Conservation (phyloP, 2,113 vertebrate genomes). For the Madoqua kirkii region DNA sequence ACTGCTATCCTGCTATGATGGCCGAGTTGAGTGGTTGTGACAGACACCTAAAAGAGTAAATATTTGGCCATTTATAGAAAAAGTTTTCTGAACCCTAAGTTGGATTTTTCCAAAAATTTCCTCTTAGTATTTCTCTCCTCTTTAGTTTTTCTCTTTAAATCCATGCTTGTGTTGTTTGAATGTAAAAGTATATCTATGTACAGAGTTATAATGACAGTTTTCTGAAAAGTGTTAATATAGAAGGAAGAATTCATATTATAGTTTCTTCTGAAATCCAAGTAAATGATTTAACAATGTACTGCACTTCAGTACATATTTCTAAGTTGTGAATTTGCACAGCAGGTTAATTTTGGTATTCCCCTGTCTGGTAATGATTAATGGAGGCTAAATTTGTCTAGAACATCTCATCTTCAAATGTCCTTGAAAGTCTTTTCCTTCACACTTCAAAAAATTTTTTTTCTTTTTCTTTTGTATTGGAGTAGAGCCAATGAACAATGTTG, state of each 20-base stretch:
- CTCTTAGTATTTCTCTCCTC: neutral
- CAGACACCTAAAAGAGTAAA: conserved; percentile 9
- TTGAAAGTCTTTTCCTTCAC: conserved; percentile 38
- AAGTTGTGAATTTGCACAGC: conserved; percentile 42
- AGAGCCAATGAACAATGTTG: neutral
- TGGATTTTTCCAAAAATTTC: neutral
- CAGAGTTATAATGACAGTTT: conserved; percentile 8
- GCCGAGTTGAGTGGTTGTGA: neutral
- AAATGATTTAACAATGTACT: conserved; percentile 53
- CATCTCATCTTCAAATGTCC: conserved; percentile 36
- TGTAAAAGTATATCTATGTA: neutral
- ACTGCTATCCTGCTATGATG: neutral
- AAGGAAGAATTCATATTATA: conserved; percentile 19
- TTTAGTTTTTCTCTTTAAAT: conserved; percentile 19
- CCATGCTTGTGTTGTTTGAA: neutral
- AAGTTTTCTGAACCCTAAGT: neutral
- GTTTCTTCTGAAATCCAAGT: conserved; percentile 52
- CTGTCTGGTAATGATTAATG: conserved; percentile 62
- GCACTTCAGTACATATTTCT: conserved; percentile 55
- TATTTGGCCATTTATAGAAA: neutral
- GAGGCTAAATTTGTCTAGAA: conserved; percentile 45
- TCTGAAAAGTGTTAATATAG: neutral
- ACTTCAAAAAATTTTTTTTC: neutral
- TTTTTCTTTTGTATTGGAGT: neutral
- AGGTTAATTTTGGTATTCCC: conserved; percentile 64